Evolutionary conservation across 2,113 vertebrate species (phyloP).

Genomic region (Hippoglossus stenolepis): DNA sequence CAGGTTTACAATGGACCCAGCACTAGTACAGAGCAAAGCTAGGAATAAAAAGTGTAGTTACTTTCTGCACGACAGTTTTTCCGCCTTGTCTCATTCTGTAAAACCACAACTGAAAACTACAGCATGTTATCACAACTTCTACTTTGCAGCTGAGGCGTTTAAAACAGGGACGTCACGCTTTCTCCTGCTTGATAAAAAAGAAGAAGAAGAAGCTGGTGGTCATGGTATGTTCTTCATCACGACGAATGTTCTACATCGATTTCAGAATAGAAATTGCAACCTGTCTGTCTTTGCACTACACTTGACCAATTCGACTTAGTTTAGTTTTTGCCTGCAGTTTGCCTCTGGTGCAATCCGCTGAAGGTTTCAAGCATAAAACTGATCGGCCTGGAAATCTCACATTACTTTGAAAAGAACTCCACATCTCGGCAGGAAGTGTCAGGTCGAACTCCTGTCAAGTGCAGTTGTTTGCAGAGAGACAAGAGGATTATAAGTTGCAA

Average conservation of each 20-base stretch:
- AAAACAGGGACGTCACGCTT: constrained; percentile 16
- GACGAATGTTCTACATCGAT: constrained; percentile 6
- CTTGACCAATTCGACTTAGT: constrained; percentile 11
- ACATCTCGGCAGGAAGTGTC: constrained; percentile 15
- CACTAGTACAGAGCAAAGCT: not conserved
- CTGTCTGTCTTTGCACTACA: constrained; percentile 14
- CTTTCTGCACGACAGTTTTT: constrained; percentile 3
- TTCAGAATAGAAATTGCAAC: constrained; percentile 29
- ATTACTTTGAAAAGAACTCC: constrained; percentile 38
- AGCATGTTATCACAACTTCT: constrained; percentile 11
- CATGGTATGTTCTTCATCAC: not conserved
- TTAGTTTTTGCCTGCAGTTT: constrained; percentile 34
- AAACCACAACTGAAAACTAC: not conserved
- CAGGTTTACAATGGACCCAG: no score
- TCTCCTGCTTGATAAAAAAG: constrained; percentile 16
- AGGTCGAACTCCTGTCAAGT: constrained; percentile 25
- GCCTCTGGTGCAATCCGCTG: constrained; percentile 15
- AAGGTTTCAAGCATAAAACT: constrained; percentile 40
- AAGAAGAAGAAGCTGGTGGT: not conserved
- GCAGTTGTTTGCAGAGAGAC: constrained; percentile 33
- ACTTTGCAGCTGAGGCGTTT: constrained; percentile 7
- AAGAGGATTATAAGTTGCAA: constrained; percentile 31
- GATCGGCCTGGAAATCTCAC: constrained; percentile 34
- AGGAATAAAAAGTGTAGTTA: not conserved
- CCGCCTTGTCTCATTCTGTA: not conserved